Evolutionary conservation across 2,797 vertebrate species (phyloP).

Genomic region (Xiphorhynchus erythropygius): DNA sequence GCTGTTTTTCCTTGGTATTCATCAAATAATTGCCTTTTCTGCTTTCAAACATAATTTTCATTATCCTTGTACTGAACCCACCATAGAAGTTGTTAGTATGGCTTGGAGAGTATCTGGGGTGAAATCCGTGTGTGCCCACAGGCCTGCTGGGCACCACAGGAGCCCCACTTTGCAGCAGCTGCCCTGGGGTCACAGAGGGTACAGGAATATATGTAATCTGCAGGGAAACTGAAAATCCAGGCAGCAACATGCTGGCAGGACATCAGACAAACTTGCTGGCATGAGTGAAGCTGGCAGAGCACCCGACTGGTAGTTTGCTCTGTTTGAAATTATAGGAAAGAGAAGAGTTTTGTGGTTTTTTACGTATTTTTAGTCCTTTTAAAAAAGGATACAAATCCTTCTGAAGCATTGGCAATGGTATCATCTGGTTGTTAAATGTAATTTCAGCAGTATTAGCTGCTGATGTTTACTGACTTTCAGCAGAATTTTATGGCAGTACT

Average conservation of each 20-base stretch:
- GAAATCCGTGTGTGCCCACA: background rate
- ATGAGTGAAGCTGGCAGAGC: background rate
- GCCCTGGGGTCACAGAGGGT: background rate
- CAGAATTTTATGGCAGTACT: background rate
- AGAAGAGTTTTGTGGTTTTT: conserved; percentile 18
- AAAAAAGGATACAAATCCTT: background rate
- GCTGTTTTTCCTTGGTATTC: background rate
- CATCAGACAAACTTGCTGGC: conserved; percentile 38
- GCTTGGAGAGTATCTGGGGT: background rate
- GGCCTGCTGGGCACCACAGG: background rate
- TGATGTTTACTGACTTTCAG: background rate
- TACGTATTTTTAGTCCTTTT: background rate
- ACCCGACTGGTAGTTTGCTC: background rate
- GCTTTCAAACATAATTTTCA: background rate
- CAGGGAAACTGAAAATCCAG: background rate
- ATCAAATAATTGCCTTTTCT: background rate
- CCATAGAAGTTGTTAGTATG: background rate
- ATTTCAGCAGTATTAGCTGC: conserved; percentile 7
- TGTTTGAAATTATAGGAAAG: conserved; percentile 37
- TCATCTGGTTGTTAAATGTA: background rate
- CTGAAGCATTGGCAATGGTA: background rate
- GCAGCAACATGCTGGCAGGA: conserved; percentile 42
- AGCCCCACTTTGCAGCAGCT: background rate
- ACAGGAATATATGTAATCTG: background rate
- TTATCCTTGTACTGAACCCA: background rate